Evolutionary conservation across 2,113 vertebrate genomes (phyloP).

Genomic region (Peromyscus leucopus): DNA sequence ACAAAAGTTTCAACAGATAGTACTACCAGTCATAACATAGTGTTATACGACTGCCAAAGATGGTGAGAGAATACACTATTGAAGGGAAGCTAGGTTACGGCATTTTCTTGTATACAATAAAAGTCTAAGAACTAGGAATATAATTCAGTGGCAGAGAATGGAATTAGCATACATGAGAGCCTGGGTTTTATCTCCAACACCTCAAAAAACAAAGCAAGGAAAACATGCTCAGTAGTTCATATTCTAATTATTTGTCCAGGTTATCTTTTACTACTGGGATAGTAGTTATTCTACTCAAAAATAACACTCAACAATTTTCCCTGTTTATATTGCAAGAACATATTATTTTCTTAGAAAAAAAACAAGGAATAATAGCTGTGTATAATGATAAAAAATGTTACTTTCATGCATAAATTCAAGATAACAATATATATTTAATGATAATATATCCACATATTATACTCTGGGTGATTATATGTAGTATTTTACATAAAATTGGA

Average conservation of each 20-base stretch:
- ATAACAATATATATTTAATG: not conserved
- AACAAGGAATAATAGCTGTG: not conserved
- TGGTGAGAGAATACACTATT: not conserved
- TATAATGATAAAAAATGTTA: not conserved
- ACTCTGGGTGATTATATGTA: not conserved
- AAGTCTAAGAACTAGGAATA: not conserved
- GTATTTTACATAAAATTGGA: not conserved
- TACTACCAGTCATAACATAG: not conserved
- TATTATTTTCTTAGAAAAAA: not conserved
- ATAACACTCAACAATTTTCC: not conserved
- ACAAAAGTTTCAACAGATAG: slow-evolving; percentile 6
- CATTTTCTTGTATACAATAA: slow-evolving; percentile 1
- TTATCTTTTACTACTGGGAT: not conserved
- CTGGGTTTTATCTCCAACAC: not conserved
- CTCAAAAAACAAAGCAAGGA: not conserved
- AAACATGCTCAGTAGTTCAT: not conserved
- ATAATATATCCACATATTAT: not conserved
- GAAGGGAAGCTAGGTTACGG: not conserved
- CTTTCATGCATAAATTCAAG: slow-evolving; percentile 3
- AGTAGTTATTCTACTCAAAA: not conserved
- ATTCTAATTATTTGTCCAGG: not conserved
- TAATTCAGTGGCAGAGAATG: not conserved
- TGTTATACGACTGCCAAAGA: not conserved
- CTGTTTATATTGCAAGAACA: not conserved
- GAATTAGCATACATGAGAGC: not conserved